Percentiles rank a stretch among this genome's conserved stretches.
Evolutionary conservation across 2,797 vertebrate genomes (phyloP).

Genomic region (Urocyon cinereoargenteus): DNA sequence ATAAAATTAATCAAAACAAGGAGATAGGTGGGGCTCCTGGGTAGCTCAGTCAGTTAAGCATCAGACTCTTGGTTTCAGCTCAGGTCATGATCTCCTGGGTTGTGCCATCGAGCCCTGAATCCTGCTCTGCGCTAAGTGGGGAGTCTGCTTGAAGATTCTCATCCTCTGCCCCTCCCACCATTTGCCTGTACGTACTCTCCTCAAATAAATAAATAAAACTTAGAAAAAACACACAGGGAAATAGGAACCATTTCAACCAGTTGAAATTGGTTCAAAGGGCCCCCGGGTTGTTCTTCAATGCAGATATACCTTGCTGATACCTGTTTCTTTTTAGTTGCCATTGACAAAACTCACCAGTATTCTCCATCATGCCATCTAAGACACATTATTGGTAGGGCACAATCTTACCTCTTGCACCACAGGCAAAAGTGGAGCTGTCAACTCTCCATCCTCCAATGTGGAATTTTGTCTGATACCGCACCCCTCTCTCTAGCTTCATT

Average conservation of each 20-base stretch:
- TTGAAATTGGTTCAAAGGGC: no score
- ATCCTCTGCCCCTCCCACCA: not conserved
- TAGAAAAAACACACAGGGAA: not conserved
- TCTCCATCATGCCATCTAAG: not conserved
- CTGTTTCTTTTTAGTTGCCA: not conserved
- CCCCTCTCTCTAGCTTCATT: not conserved
- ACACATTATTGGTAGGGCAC: not conserved
- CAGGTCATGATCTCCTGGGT: not conserved
- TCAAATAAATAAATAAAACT: no score
- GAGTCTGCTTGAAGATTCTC: not conserved
- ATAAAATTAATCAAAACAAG: constrained; percentile 7
- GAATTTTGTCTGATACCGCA: not conserved
- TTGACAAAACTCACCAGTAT: not conserved
- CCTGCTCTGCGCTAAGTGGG: not conserved
- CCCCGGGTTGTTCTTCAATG: not conserved
- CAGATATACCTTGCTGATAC: not conserved
- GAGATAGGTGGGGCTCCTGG: not conserved
- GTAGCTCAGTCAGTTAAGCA: not conserved
- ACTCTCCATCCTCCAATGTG: not conserved
- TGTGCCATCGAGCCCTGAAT: not conserved
- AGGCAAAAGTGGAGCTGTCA: not conserved
- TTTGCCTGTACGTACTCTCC: not conserved
- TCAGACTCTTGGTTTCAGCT: not conserved
- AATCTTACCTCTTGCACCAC: not conserved
- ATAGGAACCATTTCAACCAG: not conserved